phyloP scores from a whole-genome alignment of 1,140 invertebrate genomes.

The Pseudomyrmex pallidus region DNA sequence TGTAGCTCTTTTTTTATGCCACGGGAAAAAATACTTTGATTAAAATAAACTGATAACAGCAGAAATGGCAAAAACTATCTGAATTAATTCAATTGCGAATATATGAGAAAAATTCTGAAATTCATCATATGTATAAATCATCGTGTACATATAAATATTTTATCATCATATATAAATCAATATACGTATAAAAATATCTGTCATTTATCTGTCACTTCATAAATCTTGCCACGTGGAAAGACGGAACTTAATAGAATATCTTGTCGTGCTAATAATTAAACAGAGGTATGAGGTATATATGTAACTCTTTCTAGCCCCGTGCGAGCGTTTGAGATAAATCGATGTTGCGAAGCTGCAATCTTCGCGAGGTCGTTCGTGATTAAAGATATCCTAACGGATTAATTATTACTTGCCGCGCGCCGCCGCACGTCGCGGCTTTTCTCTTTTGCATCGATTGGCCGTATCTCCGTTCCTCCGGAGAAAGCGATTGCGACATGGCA shows the following conservation, averaged over 20 bases:
- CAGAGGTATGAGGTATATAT: constrained; percentile 2
- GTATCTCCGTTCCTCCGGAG: background rate
- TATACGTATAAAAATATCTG: background rate
- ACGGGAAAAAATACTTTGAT: no score
- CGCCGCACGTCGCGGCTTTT: no score
- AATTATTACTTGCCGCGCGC: constrained; percentile 21
- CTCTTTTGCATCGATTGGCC: background rate
- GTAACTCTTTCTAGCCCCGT: background rate
- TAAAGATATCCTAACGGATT: constrained; percentile 34
- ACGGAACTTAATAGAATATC: constrained; percentile 21
- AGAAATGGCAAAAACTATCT: no score
- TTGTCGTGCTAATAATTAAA: constrained; percentile 34
- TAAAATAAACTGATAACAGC: no score
- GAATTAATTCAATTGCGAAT: no score
- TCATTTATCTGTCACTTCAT: background rate
- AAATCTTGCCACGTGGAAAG: constrained; percentile 7
- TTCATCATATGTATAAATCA: no score
- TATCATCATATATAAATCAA: no score
- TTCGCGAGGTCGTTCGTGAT: constrained; percentile 27
- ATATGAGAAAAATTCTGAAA: no score
- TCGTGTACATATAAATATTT: no score
- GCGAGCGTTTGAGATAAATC: constrained; percentile 7
- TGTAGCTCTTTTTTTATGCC: no score
- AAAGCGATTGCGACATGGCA: background rate
- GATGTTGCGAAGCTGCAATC: constrained; percentile 8